Base-by-base conservation (phyloP, 1,140 invertebrate species). In the Theocolax elegans region DNA sequence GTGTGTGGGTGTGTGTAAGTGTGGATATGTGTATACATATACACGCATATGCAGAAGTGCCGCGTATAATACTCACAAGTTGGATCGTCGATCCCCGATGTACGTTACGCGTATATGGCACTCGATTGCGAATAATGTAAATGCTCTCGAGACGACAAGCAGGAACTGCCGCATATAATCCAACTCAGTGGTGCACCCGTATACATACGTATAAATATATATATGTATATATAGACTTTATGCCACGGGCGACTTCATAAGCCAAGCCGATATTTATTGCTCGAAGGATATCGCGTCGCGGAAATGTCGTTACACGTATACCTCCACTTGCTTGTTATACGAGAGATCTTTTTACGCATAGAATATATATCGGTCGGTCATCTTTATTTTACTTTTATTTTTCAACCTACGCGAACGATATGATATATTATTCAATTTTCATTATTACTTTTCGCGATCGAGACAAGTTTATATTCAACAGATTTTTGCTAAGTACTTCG, bases 211-310 rank as follows among this genome's bases (percentile, higher is more conserved):
- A n/a, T 46, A 51, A 23, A 51, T 51, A 10, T 51, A 51, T 35
- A 51, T 51, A 51, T 51, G 10, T 51, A 51, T 35, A 35, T 35
- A 35, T 35, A 10, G 10, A 10, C 31, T 35, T n/a, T n/a, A n/a
- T n/a, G n/a, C n/a, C n/a, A n/a, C n/a, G n/a, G n/a, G n/a, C 49
- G 49, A 51, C 49, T 51, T 51, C 49, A 51, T 51, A 51, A 51
- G 49, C 44, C 21, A 10, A 10, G 23, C 25, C 49, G 49, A 51
- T 51, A 25, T 51, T 51, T 51, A 51, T 51, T 51, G 46, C 19
- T 10, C 46, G 19, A 48, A 21, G 46, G 19, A 48, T 21, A 48
- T 48, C 46, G 19, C 23, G 44, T 48, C 46, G 46, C 19, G 49
- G 49, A 53, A 53, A 53, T 29, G 25, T 8, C 49, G 10, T 27